Conservation (phyloP, 2,888 invertebrate species). For the Mycalesis mineus region DNA sequence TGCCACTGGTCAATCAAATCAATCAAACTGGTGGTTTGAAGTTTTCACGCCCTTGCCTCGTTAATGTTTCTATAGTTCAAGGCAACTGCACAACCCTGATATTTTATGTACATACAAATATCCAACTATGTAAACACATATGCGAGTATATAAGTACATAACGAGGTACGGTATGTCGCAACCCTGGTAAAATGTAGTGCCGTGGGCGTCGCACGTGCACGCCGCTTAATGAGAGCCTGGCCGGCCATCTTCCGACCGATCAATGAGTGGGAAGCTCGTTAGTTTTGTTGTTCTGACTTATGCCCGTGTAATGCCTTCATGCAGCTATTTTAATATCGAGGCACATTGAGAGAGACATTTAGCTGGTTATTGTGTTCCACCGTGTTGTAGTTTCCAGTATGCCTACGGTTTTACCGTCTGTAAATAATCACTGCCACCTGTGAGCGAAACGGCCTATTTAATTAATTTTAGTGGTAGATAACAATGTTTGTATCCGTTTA, state of each 20-base stretch:
- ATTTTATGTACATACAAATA: neutral
- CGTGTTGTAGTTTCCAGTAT: constrained; percentile 17
- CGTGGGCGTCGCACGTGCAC: constrained; percentile 68
- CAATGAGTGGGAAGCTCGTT: constrained; percentile 46
- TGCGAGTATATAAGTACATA: neutral
- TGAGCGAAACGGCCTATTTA: neutral
- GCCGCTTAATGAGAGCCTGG: constrained; percentile 56
- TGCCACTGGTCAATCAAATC: too few relatives aligned
- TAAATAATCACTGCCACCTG: constrained; percentile 4
- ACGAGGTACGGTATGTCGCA: constrained; percentile 15
- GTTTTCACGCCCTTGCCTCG: too few relatives aligned
- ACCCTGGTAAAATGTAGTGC: constrained; percentile 36
- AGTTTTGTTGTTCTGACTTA: constrained; percentile 42
- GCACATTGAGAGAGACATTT: constrained; percentile 25
- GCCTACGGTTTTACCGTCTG: constrained; percentile 16
- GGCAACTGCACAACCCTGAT: constrained; percentile 2
- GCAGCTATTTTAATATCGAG: constrained; percentile 27
- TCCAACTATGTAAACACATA: neutral
- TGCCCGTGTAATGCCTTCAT: constrained; percentile 28
- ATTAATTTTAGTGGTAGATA: neutral
- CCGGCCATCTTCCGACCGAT: constrained; percentile 59
- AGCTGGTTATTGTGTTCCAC: constrained; percentile 29
- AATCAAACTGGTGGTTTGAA: too few relatives aligned
- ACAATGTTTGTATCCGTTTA: neutral
- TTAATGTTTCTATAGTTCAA: too few relatives aligned